phyloP scores from a whole-genome alignment of 2,113 vertebrate genomes.

The Dromaius novaehollandiae region DNA sequence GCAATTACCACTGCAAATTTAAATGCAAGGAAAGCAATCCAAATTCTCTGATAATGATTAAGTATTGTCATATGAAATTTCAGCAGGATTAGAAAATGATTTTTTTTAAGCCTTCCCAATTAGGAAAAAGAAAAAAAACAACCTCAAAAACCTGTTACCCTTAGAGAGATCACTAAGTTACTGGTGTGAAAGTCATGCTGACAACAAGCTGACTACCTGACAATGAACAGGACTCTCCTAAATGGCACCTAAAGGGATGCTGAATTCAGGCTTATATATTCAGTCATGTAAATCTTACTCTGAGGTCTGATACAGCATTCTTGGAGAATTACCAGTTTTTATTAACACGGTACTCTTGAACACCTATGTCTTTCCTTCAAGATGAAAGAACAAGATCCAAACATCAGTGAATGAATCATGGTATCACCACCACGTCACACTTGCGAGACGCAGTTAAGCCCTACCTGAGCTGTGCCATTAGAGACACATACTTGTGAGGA shows the following conservation, averaged over 20 bases:
- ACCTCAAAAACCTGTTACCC: neutral
- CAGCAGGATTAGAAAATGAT: neutral
- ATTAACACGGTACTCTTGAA: neutral
- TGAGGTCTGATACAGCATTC: neutral
- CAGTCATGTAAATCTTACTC: neutral
- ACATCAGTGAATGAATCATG: neutral
- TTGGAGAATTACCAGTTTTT: neutral
- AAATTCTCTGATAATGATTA: neutral
- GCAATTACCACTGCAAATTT: neutral
- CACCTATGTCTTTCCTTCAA: neutral
- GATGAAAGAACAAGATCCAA: neutral
- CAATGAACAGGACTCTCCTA: neutral
- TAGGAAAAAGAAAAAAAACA: neutral
- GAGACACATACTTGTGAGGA: neutral
- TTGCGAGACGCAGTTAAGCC: neutral
- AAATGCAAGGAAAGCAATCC: constrained; percentile 18
- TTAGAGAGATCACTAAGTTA: neutral
- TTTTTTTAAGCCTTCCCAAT: neutral
- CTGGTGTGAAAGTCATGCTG: neutral
- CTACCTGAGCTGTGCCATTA: neutral
- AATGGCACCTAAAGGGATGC: neutral
- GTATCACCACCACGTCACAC: neutral
- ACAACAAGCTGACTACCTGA: neutral
- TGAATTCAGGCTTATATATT: neutral
- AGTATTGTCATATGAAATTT: neutral